Base-by-base conservation (phyloP, 2,113 vertebrate species). In the Artemisiospiza belli region DNA sequence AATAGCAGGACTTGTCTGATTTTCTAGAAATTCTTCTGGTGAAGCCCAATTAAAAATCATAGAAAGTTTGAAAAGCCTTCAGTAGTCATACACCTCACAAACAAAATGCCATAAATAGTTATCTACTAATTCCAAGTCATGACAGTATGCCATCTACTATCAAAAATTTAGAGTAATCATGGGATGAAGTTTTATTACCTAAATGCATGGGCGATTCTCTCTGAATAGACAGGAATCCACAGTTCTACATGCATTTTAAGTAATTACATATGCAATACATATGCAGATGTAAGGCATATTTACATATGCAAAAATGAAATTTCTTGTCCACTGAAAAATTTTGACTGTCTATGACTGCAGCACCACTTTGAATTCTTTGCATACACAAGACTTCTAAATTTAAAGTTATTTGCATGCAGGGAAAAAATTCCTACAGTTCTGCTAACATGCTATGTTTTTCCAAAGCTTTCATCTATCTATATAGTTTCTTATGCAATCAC, bases 401-500 rank as follows among this genome's bases (percentile, higher is more conserved):
- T 97, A 89, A 97, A 96, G 76, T 90, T 96, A 92, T 96, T 96
- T 97, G 73, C 88, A 97, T 97, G 91, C 90, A 96, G 84, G 58
- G 63, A 86, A 93, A 94, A 92, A 83, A 94, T 96, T 96, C 92
- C 37, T 80, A 67, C 90, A 75, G 75, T 91, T 97, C 72, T 96
- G 81, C 93, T 96, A 97, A 90, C 93, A 95, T 81, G 63, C 39
- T 69, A 74, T 97, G 80, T 94, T 98, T 97, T 98, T 89, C 94
- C 91, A 94, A 96, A 96, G 90, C 96, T 98, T 97, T 95, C 97
- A 96, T 96, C 96, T 96, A 19, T 59, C 91, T 83, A 1, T 91
- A 70, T 44, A 88, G 68, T 76, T 91, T 77, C 94, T 94, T 88
- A 87, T 74, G 78, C 83, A 89, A 95, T 95, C 95, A 88, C 59